Evolutionary conservation across 1,140 invertebrate species (phyloP).

Genomic region (Asbolus verrucosus): DNA sequence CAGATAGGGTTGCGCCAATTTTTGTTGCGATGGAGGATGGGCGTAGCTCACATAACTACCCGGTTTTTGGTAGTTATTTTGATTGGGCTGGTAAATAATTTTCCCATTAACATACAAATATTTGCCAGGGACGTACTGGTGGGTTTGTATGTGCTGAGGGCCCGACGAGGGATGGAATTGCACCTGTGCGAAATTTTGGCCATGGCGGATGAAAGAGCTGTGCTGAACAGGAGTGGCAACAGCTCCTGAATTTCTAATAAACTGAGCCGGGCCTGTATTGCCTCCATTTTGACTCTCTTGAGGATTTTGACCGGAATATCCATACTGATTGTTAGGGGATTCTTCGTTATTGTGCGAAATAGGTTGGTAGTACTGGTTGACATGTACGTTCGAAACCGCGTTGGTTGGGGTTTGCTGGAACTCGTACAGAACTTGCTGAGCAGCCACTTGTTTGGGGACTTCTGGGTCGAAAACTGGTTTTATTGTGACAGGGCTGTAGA

Average conservation of each 20-base stretch:
- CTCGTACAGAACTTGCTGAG: slow-evolving; percentile 58
- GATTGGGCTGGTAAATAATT: slow-evolving; percentile 45
- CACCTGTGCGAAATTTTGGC: slow-evolving; percentile 45
- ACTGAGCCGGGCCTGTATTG: slow-evolving; percentile 18
- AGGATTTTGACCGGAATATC: slow-evolving; percentile 1
- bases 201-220: slow-evolving; percentile 49
- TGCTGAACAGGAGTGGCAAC: slow-evolving; percentile 54
- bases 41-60: slow-evolving; percentile 8
- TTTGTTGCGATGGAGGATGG: slow-evolving; percentile 24
- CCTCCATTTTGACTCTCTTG: slow-evolving; percentile 3
- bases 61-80: slow-evolving; percentile 26
- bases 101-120: slow-evolving; percentile 54
- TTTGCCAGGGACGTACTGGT: slow-evolving; percentile 49
- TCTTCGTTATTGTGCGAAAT: not conserved
- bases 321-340: too few species aligned
- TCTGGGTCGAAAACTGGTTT: slow-evolving; percentile 49
- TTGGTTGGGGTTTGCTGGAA: slow-evolving; percentile 59
- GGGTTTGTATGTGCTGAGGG: slow-evolving; percentile 46
- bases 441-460: slow-evolving; percentile 55
- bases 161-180: slow-evolving; percentile 40
- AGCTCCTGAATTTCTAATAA: slow-evolving; percentile 46
- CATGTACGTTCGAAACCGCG: slow-evolving; percentile 54
- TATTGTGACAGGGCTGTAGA: slow-evolving; percentile 24
- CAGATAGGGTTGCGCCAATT: slow-evolving; percentile 31
- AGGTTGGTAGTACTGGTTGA: slow-evolving; percentile 55